Percentiles rank a stretch among this genome's conserved stretches.
phyloP scores from a whole-genome alignment of 64 coral and sea anemone species.

The Dendronephthya gigantea region DNA sequence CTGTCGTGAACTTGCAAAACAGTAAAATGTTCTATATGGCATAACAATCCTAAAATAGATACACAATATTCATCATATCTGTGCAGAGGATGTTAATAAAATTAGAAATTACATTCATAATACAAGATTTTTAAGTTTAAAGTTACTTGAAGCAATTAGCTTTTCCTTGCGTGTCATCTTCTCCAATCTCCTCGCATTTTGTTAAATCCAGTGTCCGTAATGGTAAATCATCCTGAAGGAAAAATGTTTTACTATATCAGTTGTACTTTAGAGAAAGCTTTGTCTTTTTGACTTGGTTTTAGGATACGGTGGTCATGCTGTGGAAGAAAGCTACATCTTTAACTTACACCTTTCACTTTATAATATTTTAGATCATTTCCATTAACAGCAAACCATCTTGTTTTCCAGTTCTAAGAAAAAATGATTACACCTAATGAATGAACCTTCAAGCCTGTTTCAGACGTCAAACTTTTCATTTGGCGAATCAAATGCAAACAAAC shows the following conservation, averaged over 20 bases:
- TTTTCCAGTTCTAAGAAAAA: conserved; percentile 84
- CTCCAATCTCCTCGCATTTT: conserved; percentile 71
- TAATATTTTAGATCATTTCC: conserved; percentile 84
- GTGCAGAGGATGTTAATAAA: too few relatives aligned
- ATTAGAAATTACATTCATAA: background rate
- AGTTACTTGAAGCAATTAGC: conserved; percentile 90
- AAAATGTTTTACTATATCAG: background rate
- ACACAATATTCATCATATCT: too few relatives aligned
- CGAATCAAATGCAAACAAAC: too few relatives aligned
- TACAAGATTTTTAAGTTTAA: background rate
- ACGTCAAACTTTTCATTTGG: too few relatives aligned
- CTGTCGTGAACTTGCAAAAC: conserved; percentile 78
- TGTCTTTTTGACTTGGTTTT: too few relatives aligned
- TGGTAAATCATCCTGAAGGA: conserved; percentile 78
- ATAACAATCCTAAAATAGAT: conserved; percentile 72
- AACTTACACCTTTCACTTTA: conserved; percentile 84
- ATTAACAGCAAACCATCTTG: conserved; percentile 79
- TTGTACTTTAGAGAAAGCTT: too few relatives aligned
- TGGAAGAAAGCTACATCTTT: too few relatives aligned
- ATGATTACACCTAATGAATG: too few relatives aligned
- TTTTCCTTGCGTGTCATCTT: conserved; percentile 85
- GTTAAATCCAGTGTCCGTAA: conserved; percentile 74
- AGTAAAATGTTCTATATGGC: conserved; percentile 84
- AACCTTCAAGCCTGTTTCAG: too few relatives aligned
- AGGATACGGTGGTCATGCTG: too few relatives aligned